A percentile compares a stretch with the other conserved stretches of the same genome.
phyloP scores from a whole-genome alignment of 1,140 invertebrate genomes.

The Habropoda laboriosa region DNA sequence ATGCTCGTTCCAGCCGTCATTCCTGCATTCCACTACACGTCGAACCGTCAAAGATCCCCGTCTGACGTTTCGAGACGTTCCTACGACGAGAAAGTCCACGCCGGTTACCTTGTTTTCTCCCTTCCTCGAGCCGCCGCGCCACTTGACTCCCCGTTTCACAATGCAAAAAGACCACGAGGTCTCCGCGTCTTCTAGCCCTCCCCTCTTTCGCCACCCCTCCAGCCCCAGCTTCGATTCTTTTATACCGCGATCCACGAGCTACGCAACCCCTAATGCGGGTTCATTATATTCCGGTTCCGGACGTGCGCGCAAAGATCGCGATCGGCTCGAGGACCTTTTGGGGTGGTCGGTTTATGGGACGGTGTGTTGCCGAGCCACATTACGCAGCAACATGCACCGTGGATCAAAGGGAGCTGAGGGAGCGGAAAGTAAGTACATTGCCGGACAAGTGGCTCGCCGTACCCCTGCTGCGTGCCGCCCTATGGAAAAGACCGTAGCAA shows the following conservation, averaged over 20 bases:
- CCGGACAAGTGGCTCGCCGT: constrained; percentile 60
- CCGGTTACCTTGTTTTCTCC: constrained; percentile 55
- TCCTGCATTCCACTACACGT: constrained; percentile 25
- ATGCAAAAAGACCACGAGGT: constrained; percentile 55
- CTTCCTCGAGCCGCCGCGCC: constrained; percentile 64
- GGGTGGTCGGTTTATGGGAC: constrained; percentile 59
- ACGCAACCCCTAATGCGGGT: constrained; percentile 73
- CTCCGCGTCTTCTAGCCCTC: constrained; percentile 16
- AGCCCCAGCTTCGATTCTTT: constrained; percentile 55
- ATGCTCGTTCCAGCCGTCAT: constrained; percentile 11
- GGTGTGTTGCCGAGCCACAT: constrained; percentile 41
- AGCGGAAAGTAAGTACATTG: constrained; percentile 30
- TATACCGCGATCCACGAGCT: constrained; percentile 63
- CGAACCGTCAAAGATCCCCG: constrained; percentile 46
- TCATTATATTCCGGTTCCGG: constrained; percentile 76
- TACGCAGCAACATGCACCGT: constrained; percentile 50
- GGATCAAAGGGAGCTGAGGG: constrained; percentile 57
- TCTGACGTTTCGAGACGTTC: constrained; percentile 57
- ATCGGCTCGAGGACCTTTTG: constrained; percentile 64
- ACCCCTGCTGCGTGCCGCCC: constrained; percentile 37
- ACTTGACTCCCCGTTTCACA: constrained; percentile 69
- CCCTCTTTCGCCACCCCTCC: constrained; percentile 20
- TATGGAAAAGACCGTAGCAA: constrained; percentile 36
- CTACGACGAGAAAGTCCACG: constrained; percentile 46
- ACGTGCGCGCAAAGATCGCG: constrained; percentile 69